Percentiles rank a stretch among this genome's conserved stretches.
phyloP scores from a whole-genome alignment of 1,140 invertebrate genomes.

The Aphaenogaster rudis region DNA sequence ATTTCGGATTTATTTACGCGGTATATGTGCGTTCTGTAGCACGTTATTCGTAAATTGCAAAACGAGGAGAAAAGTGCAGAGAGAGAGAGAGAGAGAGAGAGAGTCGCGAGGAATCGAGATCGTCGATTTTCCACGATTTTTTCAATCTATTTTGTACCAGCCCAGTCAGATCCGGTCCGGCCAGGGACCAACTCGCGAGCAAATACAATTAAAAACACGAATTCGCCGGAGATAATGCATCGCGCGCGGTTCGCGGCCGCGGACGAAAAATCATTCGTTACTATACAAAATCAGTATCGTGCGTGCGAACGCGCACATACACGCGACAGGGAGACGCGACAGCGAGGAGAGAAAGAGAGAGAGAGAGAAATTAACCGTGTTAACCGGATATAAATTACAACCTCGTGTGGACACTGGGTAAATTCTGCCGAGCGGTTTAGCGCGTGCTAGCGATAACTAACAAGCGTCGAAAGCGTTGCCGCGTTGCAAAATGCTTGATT shows the following conservation, averaged over 20 bases:
- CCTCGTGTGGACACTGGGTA: background rate
- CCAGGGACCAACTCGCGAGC: background rate
- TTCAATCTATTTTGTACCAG: slow-evolving; percentile 14
- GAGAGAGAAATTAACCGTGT: slow-evolving; percentile 21
- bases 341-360: background rate
- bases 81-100: background rate
- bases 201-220: slow-evolving; percentile 37
- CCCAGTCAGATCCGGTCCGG: background rate
- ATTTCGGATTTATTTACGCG: slow-evolving; percentile 3
- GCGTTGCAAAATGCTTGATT: slow-evolving; percentile 52
- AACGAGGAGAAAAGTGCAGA: background rate
- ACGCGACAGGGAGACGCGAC: background rate
- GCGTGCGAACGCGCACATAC: too few species aligned
- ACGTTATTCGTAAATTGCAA: slow-evolving; percentile 1
- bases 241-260: background rate
- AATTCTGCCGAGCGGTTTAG: slow-evolving; percentile 41
- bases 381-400: slow-evolving; percentile 51
- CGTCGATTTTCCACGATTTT: slow-evolving; percentile 40
- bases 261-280: slow-evolving; percentile 24
- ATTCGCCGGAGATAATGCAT: slow-evolving; percentile 33
- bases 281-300: slow-evolving; percentile 9
- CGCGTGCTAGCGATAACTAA: slow-evolving; percentile 48
- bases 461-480: slow-evolving; percentile 38
- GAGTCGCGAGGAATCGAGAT: background rate
- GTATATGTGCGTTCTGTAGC: background rate